phyloP scores from a whole-genome alignment of 1,140 invertebrate species.

The Coenobita brevimanus region DNA sequence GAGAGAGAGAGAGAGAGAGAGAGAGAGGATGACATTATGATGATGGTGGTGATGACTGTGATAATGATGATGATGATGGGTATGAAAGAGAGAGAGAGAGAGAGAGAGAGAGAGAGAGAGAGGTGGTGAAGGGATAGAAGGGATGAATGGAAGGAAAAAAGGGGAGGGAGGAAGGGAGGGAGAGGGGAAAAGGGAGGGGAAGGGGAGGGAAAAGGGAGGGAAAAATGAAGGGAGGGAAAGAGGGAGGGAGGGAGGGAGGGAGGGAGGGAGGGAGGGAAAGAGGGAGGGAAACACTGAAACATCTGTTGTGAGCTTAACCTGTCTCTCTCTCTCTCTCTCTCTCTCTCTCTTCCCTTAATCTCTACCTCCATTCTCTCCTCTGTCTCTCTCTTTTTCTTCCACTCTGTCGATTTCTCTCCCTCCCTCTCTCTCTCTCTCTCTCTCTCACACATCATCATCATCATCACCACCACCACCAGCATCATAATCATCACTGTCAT shows the following conservation, averaged over 20 bases:
- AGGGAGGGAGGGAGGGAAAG: not conserved
- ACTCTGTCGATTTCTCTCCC: not conserved
- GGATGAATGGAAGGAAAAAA: no score
- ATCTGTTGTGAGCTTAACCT: no score
- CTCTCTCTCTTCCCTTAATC: no score
- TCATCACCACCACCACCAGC: not conserved
- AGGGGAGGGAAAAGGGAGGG: no score
- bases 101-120: not conserved
- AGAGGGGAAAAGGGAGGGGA: no score
- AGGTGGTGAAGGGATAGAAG: no score
- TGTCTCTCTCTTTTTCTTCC: conserved; percentile 1
- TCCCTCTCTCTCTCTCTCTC: not conserved
- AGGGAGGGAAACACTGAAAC: not conserved
- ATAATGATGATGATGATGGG: not conserved
- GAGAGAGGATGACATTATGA: no score
- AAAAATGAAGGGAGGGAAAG: not conserved
- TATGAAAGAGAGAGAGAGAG: not conserved
- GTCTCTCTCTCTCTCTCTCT: no score
- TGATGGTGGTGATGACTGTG: no score
- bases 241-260: not conserved
- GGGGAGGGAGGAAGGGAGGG: no score
- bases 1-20: not conserved
- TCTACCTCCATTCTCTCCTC: not conserved
- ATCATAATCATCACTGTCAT: no score
- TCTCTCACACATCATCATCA: not conserved